Evolutionary conservation across 2,113 vertebrate genomes (phyloP), one percentile per base, ranked within the genome.

Genomic region (Pionites leucogaster): DNA sequence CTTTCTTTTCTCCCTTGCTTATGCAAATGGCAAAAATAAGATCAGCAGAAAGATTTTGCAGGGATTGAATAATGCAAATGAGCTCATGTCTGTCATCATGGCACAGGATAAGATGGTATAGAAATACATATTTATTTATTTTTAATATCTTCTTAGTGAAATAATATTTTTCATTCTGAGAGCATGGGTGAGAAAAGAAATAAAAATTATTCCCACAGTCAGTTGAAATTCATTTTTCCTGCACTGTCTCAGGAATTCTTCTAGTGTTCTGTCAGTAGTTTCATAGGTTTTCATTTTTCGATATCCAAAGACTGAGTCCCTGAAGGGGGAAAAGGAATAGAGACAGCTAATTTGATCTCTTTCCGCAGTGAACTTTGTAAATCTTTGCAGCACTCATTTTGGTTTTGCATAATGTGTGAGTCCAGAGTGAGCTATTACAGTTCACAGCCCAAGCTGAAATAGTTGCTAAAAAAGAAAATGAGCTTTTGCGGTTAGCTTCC

Each of bases 341-440:
- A 78, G 50, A 57, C 39, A 86, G 31, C 15, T 86, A 96, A 52
- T 91, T 94, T 77, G 41, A 77, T 49, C 84, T 83, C 52, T 41
- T 97, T 97, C 94, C 93, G 44, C 81, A 62, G 69, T 35, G 63
- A 88, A 78, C 35, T 93, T 86, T 27, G 53, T 68, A 94, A 94
- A 82, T 25, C n/a, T 95, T 96, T 84, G 89, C 53, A 49, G 67
- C 8, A 78, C 37, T 89, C 25, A 37, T 86, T 24, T 65, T 95
- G 25, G 59, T 63, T 94, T 79, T 85, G 82, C 76, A 92, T 94
- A 95, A 57, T 68, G 52, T 50, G 59, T 71, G 29, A 53, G 29
- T 52, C 19, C n/a, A 90, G 53, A 62, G 42, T 88, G 65, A 91
- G 22, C 35, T 77, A 93, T 92, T 92, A 64, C 8, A 88, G 27